Base-by-base conservation (phyloP, 2,113 vertebrate species). In the Psittacula cyanocephala region DNA sequence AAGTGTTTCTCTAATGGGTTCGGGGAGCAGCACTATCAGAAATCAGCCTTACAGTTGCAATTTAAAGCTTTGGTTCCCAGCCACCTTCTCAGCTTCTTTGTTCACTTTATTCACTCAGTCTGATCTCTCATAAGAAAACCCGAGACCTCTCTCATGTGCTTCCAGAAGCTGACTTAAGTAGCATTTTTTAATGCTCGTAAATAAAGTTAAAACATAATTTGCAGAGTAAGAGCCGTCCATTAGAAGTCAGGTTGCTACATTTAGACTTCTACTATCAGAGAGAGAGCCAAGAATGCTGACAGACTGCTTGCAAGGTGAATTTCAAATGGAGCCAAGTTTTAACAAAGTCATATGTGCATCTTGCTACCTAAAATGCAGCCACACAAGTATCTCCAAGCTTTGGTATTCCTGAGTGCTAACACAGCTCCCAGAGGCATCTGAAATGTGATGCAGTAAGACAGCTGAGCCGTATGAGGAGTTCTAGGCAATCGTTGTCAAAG, bases 1-100 rank as follows among this genome's bases (percentile, higher is more conserved):
- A 92, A 95, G 94, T 70, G 80, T 96, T 95, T 93, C 80, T 96
- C n/a, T 96, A 95, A 96, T 88, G 92, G 96, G 43, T 44, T 94
- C 11, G 7, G 94, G 67, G 68, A 70, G 63, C 85, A 62, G 71
- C 33, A 33, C 79, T 72, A 91, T 69, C 75, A 94, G 67, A 85
- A 94, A 91, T 74, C 70, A 85, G 70, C 69, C 57, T 62, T 50
- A 28, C 23, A 79, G 67, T 29, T 0, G 1, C 43, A 50, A 29
- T 44, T 72, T 65, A 85, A 87, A 95, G 43, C 63, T 92, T 50
- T 75, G 76, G 18, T 65, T 89, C 50, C 60, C 59, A 91, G 4
- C 12, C 49, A 62, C 31, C 53, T 77, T 82, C 41, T 83, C 31
- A 81, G 44, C 29, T 64, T 76, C 76, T 86, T 72, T 31, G 2